phyloP scores from a whole-genome alignment of 2,113 vertebrate genomes.

The Cyprinus carpio region DNA sequence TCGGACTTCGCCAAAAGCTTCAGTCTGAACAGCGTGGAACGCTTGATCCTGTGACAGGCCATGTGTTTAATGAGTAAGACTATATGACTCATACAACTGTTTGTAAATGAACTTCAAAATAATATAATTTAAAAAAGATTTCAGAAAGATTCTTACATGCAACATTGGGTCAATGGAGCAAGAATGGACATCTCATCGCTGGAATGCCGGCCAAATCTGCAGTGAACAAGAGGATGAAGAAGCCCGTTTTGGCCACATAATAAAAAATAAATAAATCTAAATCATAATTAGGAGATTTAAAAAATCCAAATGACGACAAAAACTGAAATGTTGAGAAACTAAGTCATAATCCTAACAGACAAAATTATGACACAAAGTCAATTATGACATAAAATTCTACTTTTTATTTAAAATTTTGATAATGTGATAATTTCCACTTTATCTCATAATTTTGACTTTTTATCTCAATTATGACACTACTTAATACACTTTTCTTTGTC shows the following conservation, averaged over 20 bases:
- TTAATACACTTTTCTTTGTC: no score
- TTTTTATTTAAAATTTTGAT: no score
- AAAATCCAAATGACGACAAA: not conserved
- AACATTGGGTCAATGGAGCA: constrained; percentile 90
- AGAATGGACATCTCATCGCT: constrained; percentile 91
- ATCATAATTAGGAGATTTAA: not conserved
- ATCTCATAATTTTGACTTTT: no score
- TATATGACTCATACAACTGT: not conserved
- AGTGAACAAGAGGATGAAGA: constrained; percentile 27
- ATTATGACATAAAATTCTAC: no score
- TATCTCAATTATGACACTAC: no score
- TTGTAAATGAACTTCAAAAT: not conserved
- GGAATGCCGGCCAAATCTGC: constrained; percentile 90
- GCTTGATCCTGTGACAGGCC: constrained; percentile 82
- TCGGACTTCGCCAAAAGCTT: constrained; percentile 77
- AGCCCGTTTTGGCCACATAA: no score
- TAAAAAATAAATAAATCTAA: not conserved
- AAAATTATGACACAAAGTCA: no score
- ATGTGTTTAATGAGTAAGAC: no score
- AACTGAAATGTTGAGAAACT: not conserved
- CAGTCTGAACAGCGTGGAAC: constrained; percentile 81
- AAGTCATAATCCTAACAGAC: not conserved
- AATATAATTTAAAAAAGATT: no score
- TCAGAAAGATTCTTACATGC: constrained; percentile 81
- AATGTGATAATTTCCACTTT: no score